Evolutionary conservation across 2,113 vertebrate genomes (phyloP).

Genomic region (Odocoileus virginianus): DNA sequence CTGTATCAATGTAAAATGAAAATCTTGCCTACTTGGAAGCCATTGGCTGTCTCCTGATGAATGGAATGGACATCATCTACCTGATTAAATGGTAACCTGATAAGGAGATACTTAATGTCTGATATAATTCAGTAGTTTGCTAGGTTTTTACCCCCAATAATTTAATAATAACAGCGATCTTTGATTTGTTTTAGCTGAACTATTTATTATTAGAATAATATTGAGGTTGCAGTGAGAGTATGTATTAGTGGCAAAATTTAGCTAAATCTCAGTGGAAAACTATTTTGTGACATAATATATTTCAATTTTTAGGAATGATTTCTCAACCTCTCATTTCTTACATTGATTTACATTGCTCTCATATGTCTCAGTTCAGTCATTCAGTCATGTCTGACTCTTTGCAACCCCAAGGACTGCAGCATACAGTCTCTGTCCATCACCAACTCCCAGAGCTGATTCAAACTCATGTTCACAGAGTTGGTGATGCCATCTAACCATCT

Average conservation of each 20-base stretch:
- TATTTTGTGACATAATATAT: background rate
- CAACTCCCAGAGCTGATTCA: background rate
- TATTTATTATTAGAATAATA: constrained; percentile 29
- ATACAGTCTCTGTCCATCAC: background rate
- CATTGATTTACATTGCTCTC: background rate
- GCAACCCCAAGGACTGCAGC: background rate
- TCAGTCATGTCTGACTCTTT: background rate
- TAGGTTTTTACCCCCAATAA: background rate
- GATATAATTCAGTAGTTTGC: constrained; percentile 31
- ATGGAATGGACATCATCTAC: background rate
- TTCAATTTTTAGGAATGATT: background rate
- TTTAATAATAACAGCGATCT: constrained; percentile 4
- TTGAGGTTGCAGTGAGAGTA: background rate
- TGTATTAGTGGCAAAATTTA: background rate
- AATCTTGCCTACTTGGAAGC: constrained; percentile 18
- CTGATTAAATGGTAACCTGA: constrained; percentile 3
- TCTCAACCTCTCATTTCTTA: background rate
- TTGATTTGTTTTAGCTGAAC: constrained; percentile 30
- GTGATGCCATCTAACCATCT: background rate
- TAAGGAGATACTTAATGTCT: constrained; percentile 39
- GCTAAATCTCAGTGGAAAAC: background rate
- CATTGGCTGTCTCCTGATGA: constrained; percentile 3
- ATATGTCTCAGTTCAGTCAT: background rate
- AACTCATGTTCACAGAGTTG: background rate
- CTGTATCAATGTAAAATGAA: background rate